Base-by-base conservation (phyloP, 2,888 invertebrate species). In the Pseudoips prasinana region DNA sequence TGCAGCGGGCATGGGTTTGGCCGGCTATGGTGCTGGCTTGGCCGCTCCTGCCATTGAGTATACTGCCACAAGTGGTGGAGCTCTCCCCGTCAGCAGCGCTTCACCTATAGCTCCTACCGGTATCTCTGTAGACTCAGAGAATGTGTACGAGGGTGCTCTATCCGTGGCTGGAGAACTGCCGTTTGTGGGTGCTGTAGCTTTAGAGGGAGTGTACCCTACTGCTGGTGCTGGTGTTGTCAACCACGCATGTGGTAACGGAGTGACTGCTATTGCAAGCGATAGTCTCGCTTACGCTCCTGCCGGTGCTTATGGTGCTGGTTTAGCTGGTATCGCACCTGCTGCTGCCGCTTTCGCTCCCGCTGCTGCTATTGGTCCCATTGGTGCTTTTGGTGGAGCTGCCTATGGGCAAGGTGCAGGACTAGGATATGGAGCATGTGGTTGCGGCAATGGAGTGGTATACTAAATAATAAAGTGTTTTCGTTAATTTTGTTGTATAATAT, bases 91-190 rank as follows among this genome's bases (percentile, higher is more conserved):
- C 10, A 43, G 54, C 35, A 64, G 59, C 37, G 37, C 39, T n/a
- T 58, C 69, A 1, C 42, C 48, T 7, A 42, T 54, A 25, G 35
- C 56, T 7, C 71, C 72, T 1, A 47, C 46, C 9, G 61, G 60
- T 7, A 28, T 73, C 7, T 44, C 57, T 10, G 56, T 67, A 1
- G 30, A 47, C 1, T 70, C 72, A 3, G 71, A 73, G 34, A 67
- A 67, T 37, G 53, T 11, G 6, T 64, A 61, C 25, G 53, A 57
- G 9, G 70, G 68, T 0, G n/a, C 32, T 7, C 25, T 70, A 10
- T 26, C 27, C 7, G 58, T 61, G 1, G 44, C 26, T 20, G 70
- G 70, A 10, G 54, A 60, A 36, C 46, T 69, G 43, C 71, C 71
- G 9, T 65, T 64, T 56, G 33, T 70, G 9, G 58, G 64, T 17